A percentile compares a stretch with the other conserved stretches of the same genome.
Evolutionary conservation across 2,797 vertebrate genomes (phyloP).

Genomic region (Perodicticus potto): DNA sequence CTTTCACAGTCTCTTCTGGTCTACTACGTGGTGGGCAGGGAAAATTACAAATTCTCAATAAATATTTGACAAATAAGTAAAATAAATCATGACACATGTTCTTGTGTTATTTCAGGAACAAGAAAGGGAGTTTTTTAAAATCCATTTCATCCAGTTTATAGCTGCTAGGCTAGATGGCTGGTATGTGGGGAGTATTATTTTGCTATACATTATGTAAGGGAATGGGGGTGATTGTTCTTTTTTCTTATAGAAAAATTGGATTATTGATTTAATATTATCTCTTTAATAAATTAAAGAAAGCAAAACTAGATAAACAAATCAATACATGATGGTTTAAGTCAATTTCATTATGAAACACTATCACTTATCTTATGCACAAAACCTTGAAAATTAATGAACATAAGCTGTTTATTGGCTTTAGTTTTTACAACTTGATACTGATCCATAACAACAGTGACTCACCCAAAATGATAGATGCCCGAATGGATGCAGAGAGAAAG

Average conservation of each 20-base stretch:
- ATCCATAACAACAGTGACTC: not conserved
- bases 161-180: slow-evolving; percentile 1
- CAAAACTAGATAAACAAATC: slow-evolving; percentile 49
- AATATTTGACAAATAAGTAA: slow-evolving; percentile 39
- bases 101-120: not conserved
- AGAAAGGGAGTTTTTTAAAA: not conserved
- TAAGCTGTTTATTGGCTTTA: not conserved
- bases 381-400: slow-evolving; percentile 13
- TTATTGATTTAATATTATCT: slow-evolving; percentile 40
- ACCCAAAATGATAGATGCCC: not conserved
- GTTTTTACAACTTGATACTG: slow-evolving; percentile 44
- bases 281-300: slow-evolving; percentile 61
- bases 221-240: not conserved
- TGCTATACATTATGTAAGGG: not conserved
- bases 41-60: slow-evolving; percentile 29
- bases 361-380: slow-evolving; percentile 57
- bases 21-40: not conserved
- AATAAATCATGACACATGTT: not conserved
- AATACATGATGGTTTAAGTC: slow-evolving; percentile 20
- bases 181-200: not conserved
- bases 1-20: slow-evolving; percentile 23
- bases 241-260: slow-evolving; percentile 35
- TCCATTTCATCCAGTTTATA: not conserved
- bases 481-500: no score
- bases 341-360: slow-evolving; percentile 52